Base-by-base conservation (phyloP, 2,888 invertebrate species). In the Opisthograptis luteolata region DNA sequence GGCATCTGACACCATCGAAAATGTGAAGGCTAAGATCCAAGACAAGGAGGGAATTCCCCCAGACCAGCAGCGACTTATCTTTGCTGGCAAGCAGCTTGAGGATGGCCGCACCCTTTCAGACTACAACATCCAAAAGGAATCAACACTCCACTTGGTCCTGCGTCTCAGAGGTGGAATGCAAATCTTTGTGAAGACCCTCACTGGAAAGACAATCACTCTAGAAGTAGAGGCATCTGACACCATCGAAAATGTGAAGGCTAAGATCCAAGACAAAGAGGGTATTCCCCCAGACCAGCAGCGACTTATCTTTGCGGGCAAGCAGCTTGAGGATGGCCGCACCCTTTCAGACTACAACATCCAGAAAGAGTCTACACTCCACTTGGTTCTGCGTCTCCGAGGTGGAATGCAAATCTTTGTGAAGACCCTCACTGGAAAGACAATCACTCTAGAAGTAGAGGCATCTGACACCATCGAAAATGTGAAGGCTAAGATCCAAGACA, bases 381-480 rank as follows among this genome's bases (percentile, higher is more conserved):
- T 83, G 7, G 82, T 83, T 0, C 25, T 82, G 2, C 79, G 81
- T 64, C 75, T 82, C 0, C 66, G 81, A n/a, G 82, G 82, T 31
- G 82, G 82, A 7, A 83, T 83, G 82, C 83, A 83, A 36, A 83
- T 83, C 0, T 83, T 83, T 24, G 83, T 83, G 0, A 83, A 83
- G 12, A 83, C 83, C 0, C 44, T 83, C 0, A 83, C 83, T 2
- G 83, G 83, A 0, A 83, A 83, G 2, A 83, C 83, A 0, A 83
- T 83, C 2, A 83, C 83, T 0, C 45, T 83, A 0, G 83, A 83
- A 1, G 83, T 83, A 0, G 86, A 86, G 4, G 43, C 86, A 0
- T 84, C 86, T 0, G 86, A 86, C 19, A 84, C 85, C 0, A 86
- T 86, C 10, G 85, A 86, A 7, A 85, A 86, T 70, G 86, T 86